Percentiles rank a stretch among this genome's conserved stretches.
Conservation (phyloP, 2,797 vertebrate species). For the Sandelia bainsii region DNA sequence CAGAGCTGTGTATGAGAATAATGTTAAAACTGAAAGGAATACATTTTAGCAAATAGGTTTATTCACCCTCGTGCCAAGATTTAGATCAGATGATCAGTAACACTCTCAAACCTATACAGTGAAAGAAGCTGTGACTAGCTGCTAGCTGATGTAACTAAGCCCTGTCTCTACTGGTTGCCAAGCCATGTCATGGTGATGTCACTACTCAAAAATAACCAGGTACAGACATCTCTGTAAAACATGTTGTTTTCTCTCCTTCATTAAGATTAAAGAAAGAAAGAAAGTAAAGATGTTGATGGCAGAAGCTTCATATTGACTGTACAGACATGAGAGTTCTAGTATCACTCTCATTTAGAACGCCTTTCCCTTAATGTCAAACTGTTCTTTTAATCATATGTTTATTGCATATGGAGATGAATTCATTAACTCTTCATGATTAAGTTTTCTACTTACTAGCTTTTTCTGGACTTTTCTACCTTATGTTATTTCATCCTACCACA, state of each 20-base stretch:
- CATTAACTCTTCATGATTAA: too few species aligned
- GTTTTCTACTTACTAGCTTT: not conserved
- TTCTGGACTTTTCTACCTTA: not conserved
- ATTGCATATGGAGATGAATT: not conserved
- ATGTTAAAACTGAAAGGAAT: not conserved
- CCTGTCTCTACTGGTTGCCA: too few species aligned
- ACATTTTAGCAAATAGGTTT: not conserved
- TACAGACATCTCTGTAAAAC: too few species aligned
- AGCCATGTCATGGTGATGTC: not conserved
- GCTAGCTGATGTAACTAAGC: not conserved
- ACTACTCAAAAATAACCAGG: not conserved
- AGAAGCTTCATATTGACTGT: too few species aligned
- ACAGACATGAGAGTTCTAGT: too few species aligned
- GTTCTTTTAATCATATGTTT: not conserved
- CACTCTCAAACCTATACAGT: not conserved
- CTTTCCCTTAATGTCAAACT: not conserved
- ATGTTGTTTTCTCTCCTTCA: too few species aligned
- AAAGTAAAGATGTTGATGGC: too few species aligned
- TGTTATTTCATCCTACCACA: constrained; percentile 58
- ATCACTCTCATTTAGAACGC: too few species aligned
- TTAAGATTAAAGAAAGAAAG: too few species aligned
- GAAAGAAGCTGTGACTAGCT: not conserved
- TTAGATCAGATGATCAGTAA: not conserved
- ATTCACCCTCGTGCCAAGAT: not conserved
- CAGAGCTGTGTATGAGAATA: not conserved